Base-by-base conservation (phyloP, 2,113 vertebrate species). In the Dicrurus megarhynchus region DNA sequence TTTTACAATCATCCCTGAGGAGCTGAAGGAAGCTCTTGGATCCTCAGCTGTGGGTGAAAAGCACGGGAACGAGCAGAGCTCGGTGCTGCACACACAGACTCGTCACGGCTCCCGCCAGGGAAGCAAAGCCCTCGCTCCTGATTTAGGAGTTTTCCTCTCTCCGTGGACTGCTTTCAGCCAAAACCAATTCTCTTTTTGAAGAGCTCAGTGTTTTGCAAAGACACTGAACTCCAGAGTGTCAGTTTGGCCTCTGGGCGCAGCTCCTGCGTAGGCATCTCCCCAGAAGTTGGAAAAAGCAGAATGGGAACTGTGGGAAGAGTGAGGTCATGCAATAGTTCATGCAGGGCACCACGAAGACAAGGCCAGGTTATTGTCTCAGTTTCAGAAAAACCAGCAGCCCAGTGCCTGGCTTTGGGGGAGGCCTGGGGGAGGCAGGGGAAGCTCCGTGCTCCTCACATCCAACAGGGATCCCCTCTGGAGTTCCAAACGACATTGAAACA, bases 371-470 rank as follows among this genome's bases (percentile, higher is more conserved):
- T 47, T 49, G 94, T 70, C 86, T 89, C 67, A 76, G 64, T 11
- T 84, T 50, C 64, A 80, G 87, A 74, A 84, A 59, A 68, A 52
- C 5, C 85, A 89, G 96, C 75, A 82, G 67, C 89, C 77, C 84
- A 17, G 83, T 47, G 81, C 16, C 7, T 37, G 16, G 19, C 17
- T 26, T 59, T 11, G 16, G 73, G 1, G 33, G 77, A 68, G 67
- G 89, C 37, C 96, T 44, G 63, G 39, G 65, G 46, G 52, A 94
- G 87, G 79, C 70, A 84, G 53, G 79, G 79, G 28, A 20, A 56
- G 28, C 96, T 98, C 97, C 97, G 95, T 96, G 97, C 98, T 98
- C 98, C 98, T 99, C 98, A 98, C 98, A 98, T 96, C 98, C 98
- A 98, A 97, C 95, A 98, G 98, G 97, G 97, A 90, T 98, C 98